Evolutionary conservation across 2,888 invertebrate species (phyloP).

Genomic region (Empis livida): DNA sequence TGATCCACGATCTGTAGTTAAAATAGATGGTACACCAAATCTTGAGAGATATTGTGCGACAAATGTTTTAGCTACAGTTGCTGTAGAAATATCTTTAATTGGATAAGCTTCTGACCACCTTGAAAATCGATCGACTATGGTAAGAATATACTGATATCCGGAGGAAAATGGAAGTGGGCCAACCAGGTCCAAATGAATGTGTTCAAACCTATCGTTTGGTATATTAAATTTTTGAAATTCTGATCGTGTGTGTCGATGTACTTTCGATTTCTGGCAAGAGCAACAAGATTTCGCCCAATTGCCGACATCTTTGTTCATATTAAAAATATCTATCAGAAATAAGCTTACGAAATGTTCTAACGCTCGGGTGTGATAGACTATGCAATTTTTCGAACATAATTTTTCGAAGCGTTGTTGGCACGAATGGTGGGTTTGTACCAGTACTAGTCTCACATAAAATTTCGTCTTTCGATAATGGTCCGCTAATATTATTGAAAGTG

Average conservation of each 20-base stretch:
- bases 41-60: conserved; percentile 1
- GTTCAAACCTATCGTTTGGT: conserved; percentile 2
- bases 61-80: too few relatives aligned
- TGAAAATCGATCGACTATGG: conserved; percentile 5
- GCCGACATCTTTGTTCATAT: conserved; percentile 1
- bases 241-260: conserved; percentile 4
- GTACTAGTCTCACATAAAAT: conserved; percentile 3
- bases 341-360: conserved; percentile 1
- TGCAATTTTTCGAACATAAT: conserved; percentile 3
- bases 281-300: not conserved
- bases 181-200: conserved; percentile 23
- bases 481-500: not conserved
- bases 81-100: conserved; percentile 1
- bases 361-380: conserved; percentile 1
- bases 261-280: conserved; percentile 2
- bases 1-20: conserved; percentile 3
- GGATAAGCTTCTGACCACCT: conserved; percentile 7
- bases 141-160: conserved; percentile 5
- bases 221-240: not conserved
- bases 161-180: conserved; percentile 19
- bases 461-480: not conserved
- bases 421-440: conserved; percentile 1
- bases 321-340: conserved; percentile 2
- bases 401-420: not conserved
- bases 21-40: conserved; percentile 1